phyloP scores from a whole-genome alignment of 2,888 invertebrate species.

The Rosalia funebris region DNA sequence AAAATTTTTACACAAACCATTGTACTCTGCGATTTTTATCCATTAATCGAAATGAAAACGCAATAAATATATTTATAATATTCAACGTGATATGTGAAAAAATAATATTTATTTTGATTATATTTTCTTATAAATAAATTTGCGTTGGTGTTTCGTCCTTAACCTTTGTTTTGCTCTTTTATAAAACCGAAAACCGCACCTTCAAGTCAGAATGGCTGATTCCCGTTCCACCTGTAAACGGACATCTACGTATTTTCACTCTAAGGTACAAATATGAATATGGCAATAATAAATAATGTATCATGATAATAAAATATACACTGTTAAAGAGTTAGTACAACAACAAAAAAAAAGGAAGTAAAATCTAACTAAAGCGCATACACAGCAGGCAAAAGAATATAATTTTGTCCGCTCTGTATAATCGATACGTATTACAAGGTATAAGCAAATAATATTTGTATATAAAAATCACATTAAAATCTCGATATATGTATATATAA shows the following conservation, averaged over 20 bases:
- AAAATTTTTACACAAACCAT: conserved; percentile 33
- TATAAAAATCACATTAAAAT: conserved; percentile 43
- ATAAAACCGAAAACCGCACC: conserved; percentile 10
- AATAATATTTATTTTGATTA: conserved; percentile 46
- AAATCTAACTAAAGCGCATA: conserved; percentile 31
- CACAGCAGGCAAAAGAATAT: conserved; percentile 22
- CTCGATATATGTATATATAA: conserved; percentile 31
- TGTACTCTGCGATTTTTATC: conserved; percentile 36
- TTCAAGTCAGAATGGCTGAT: background rate
- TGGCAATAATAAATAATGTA: conserved; percentile 41
- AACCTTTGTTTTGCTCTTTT: too few relatives aligned
- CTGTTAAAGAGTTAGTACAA: conserved; percentile 30
- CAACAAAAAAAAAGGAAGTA: too few relatives aligned
- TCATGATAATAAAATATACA: conserved; percentile 35
- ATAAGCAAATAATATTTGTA: conserved; percentile 30
- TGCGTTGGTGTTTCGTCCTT: conserved; percentile 45
- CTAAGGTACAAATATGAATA: conserved; percentile 31
- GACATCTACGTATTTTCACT: conserved; percentile 21
- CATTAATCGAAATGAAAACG: conserved; percentile 28
- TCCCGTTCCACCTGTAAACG: background rate
- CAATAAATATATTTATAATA: conserved; percentile 40
- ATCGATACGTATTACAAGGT: conserved; percentile 13
- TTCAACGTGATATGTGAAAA: conserved; percentile 53
- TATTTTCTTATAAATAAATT: conserved; percentile 43
- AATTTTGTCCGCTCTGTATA: conserved; percentile 10